Evolutionary conservation across 2,888 invertebrate species (phyloP).

Genomic region (Myathropa florea): DNA sequence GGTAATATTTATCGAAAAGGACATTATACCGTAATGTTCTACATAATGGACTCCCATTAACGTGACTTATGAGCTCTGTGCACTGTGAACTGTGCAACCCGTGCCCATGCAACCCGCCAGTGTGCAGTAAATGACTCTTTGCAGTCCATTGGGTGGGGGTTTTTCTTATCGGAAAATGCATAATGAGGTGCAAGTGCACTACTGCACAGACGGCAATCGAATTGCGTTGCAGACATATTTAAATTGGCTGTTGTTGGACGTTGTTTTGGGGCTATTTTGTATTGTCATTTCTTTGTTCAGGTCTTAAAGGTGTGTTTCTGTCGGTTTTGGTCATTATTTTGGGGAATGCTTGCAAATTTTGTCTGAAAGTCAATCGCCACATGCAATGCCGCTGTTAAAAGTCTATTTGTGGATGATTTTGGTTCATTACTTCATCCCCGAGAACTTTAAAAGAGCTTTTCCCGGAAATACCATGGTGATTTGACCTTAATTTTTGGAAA

Average conservation of each 20-base stretch:
- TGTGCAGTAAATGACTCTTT: slow-evolving; percentile 10
- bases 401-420: no score
- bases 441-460: no score
- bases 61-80: slow-evolving; percentile 57
- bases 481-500: no score
- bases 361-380: no score
- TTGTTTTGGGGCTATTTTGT: background rate
- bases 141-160: slow-evolving; percentile 32
- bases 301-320: no score
- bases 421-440: no score
- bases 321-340: no score
- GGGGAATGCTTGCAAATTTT: no score
- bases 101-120: slow-evolving; percentile 4
- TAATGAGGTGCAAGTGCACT: slow-evolving; percentile 58
- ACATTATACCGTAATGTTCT: slow-evolving; percentile 67
- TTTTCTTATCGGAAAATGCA: slow-evolving; percentile 65
- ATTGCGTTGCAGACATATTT: background rate
- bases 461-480: no score
- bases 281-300: background rate
- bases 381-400: no score
- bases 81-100: no score
- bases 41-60: slow-evolving; percentile 69
- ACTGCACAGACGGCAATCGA: background rate
- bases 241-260: background rate
- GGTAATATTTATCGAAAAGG: slow-evolving; percentile 68